These are phyloP conservation scores for Enteromius anoplus DNA, from an alignment of 2,797 vertebrate species.

Conservation along the genomic window DNA sequence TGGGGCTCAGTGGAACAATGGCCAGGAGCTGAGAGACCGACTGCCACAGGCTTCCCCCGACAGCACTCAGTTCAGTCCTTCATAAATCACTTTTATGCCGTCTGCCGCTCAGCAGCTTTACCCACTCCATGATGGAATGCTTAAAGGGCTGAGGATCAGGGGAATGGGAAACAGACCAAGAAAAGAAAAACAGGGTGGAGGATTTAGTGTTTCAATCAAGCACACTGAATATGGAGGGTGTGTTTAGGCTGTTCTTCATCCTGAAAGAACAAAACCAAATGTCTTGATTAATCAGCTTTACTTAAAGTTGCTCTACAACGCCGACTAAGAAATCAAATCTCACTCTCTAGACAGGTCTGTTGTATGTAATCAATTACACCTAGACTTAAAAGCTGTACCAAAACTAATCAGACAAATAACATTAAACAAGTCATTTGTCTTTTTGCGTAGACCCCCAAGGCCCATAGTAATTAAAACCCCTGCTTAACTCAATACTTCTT, in stretches of 20 bases:
- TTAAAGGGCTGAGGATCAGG: conserved; percentile 69
- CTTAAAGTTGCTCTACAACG: conserved; percentile 26
- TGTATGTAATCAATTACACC: conserved; percentile 17
- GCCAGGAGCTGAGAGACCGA: conserved; percentile 70
- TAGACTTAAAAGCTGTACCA: conserved; percentile 32
- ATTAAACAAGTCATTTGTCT: conserved; percentile 59
- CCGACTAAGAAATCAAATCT: conserved; percentile 46
- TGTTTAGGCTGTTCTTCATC: background rate
- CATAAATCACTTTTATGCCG: conserved; percentile 83
- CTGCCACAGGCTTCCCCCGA: conserved; percentile 73
- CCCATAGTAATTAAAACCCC: conserved; percentile 54
- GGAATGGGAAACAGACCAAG: conserved; percentile 38
- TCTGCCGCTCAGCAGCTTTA: conserved; percentile 75
- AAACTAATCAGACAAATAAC: conserved; percentile 57
- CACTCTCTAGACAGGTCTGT: conserved; percentile 23
- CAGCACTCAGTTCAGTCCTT: conserved; percentile 72
- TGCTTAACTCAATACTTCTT: conserved; percentile 54
- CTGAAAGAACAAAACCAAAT: background rate
- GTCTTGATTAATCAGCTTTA: conserved; percentile 4
- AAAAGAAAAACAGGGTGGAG: background rate
- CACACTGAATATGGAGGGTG: background rate
- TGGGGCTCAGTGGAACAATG: conserved; percentile 73
- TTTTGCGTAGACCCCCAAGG: conserved; percentile 27
- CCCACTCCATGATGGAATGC: conserved; percentile 78
- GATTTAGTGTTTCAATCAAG: conserved; percentile 10